These are phyloP conservation scores for Pampusana beccarii DNA, from an alignment of 2,113 vertebrate species.

Conservation along the genomic window DNA sequence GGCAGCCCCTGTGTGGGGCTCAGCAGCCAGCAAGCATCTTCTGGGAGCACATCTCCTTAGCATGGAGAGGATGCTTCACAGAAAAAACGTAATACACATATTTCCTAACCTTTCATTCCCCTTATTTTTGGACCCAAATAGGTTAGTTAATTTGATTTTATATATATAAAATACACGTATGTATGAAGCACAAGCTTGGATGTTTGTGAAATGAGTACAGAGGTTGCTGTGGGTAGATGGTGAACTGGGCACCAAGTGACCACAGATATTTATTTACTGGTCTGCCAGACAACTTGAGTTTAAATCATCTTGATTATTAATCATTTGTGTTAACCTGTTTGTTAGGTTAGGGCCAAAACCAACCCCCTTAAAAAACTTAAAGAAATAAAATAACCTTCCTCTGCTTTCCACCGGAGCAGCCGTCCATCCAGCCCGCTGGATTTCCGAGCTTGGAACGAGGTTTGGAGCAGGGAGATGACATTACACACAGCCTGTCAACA, in stretches of 20 bases:
- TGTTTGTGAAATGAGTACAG: neutral
- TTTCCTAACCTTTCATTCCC: neutral
- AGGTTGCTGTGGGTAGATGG: neutral
- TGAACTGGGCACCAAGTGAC: neutral
- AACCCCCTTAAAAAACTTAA: neutral
- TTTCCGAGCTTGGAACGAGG: neutral
- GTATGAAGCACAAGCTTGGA: neutral
- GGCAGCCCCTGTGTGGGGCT: neutral
- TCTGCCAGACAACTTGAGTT: neutral
- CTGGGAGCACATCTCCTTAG: neutral
- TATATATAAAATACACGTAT: neutral
- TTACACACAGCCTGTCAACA: constrained; percentile 43
- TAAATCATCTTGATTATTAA: neutral
- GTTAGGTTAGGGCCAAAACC: neutral
- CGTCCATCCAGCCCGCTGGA: neutral
- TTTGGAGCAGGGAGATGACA: constrained; percentile 1
- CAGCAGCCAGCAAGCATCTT: neutral
- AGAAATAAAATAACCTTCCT: neutral
- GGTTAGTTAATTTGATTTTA: neutral
- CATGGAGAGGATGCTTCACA: neutral
- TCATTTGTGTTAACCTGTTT: neutral
- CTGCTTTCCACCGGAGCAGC: neutral
- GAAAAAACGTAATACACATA: accelerated
- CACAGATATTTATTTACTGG: neutral
- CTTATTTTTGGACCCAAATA: neutral